These are phyloP conservation scores for Leontopithecus rosalia DNA, from an alignment of 2,797 vertebrate genomes.

Conservation along the genomic window DNA sequence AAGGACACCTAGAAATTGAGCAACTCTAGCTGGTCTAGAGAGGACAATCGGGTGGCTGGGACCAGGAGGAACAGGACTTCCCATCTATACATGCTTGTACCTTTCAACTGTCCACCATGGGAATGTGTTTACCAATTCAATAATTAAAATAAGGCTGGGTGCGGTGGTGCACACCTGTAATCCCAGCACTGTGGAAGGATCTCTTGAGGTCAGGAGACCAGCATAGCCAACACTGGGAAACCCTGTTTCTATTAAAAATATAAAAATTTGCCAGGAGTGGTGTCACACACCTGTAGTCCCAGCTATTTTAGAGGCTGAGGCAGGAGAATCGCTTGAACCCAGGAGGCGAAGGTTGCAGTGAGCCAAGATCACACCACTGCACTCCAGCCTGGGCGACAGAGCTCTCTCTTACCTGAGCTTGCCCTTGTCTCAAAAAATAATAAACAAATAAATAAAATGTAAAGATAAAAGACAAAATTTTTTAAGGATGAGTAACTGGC, in stretches of 20 bases:
- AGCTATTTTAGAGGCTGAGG: neutral
- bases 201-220: neutral
- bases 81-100: neutral
- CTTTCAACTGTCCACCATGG: neutral
- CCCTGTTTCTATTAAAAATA: neutral
- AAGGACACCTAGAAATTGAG: neutral
- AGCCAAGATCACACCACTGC: neutral
- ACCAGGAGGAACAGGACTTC: neutral
- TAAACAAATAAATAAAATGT: neutral
- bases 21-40: neutral
- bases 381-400: neutral
- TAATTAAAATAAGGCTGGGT: neutral
- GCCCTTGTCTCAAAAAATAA: no score
- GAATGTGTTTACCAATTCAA: neutral
- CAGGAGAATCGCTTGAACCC: neutral
- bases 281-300: neutral
- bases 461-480: neutral
- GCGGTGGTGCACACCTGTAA: neutral
- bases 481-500: neutral
- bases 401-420: no score
- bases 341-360: neutral
- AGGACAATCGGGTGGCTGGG: neutral
- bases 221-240: neutral
- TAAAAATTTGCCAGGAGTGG: neutral
- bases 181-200: neutral